Evolutionary conservation across 2,888 invertebrate species (phyloP).

Genomic region (Leptarthrus brevirostris): DNA sequence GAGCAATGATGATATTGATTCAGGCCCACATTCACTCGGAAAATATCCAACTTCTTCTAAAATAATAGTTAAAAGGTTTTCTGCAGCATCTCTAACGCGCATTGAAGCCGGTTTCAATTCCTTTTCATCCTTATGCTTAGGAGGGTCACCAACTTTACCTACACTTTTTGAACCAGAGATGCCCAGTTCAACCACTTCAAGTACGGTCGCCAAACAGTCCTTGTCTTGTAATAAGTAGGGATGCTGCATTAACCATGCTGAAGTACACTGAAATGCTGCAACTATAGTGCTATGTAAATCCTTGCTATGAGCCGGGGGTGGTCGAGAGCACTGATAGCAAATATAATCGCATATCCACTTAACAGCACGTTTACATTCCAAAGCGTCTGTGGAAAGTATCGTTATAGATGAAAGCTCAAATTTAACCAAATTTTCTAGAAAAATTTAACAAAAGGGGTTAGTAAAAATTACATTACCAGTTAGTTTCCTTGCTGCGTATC

Average conservation of each 20-base stretch:
- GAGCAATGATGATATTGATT: constrained; percentile 85
- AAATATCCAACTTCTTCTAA: constrained; percentile 91
- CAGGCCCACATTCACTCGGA: constrained; percentile 85
- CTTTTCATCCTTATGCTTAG: constrained; percentile 95
- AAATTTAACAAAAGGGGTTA: constrained; percentile 59
- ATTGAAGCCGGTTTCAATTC: constrained; percentile 96
- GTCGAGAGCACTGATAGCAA: constrained; percentile 92
- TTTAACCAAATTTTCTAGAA: constrained; percentile 65
- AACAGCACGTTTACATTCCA: constrained; percentile 91
- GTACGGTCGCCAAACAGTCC: constrained; percentile 90
- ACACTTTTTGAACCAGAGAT: constrained; percentile 94
- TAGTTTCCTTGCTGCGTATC: constrained; percentile 69
- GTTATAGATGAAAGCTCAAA: constrained; percentile 63
- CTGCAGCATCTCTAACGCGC: constrained; percentile 97
- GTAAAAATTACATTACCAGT: constrained; percentile 66
- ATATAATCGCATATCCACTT: constrained; percentile 99
- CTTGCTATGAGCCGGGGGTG: constrained; percentile 92
- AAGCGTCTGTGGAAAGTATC: constrained; percentile 76
- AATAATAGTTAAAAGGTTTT: constrained; percentile 89
- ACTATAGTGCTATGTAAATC: constrained; percentile 95
- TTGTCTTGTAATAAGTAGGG: constrained; percentile 90
- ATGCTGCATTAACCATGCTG: constrained; percentile 93
- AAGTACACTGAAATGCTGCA: constrained; percentile 89
- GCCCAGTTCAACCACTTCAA: constrained; percentile 97
- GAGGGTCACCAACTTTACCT: constrained; percentile 87